Base-by-base conservation (phyloP, 2,113 vertebrate genomes). In the Platysteira castanea region DNA sequence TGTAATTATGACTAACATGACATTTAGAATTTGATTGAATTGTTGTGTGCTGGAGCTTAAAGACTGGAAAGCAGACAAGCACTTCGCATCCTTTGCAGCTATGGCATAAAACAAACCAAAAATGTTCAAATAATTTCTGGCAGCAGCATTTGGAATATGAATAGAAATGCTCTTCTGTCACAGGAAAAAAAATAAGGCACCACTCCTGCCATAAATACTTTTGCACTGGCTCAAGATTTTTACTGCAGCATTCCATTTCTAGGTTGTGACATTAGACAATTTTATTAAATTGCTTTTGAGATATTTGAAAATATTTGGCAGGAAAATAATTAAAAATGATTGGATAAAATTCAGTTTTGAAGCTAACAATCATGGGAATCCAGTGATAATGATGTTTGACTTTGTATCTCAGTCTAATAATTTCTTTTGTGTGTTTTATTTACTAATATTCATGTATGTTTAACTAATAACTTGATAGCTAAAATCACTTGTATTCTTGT, bases 1-100 rank as follows among this genome's bases (percentile, higher is more conserved):
- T 92, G 47, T 44, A 91, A 93, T 92, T 83, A 91, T 89, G 47
- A 87, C 54, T 89, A 84, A 79, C 37, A 74, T 93, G 90, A 91
- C 54, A 85, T 68, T 84, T 75, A 85, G 73, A 78, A 87, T 83
- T 87, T 89, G 49, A 69, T 87, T 90, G 87, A 57, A 47, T 88
- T 74, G 42, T 93, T 89, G 18, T 71, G 49, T 92, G 60, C 60
- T 64, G 73, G 22, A 81, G 47, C 50, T 75, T 59, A 57, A 69
- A 67, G 42, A 60, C 33, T 69, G 50, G 56, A 90, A 93, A 84
- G 35, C 41, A 83, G 70, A 60, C 21, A 77, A 78, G 13, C 13
- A 37, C 39, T 87, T 92, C 14, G 2, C 71, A 63, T 89, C 23
- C 41, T 74, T 94, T 2, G 1, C 47, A 90, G 53, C 35, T 65